A percentile compares a stretch with the other conserved stretches of the same genome.
Conservation (phyloP, 2,888 invertebrate species). For the Troglohyphantes excavatus region DNA sequence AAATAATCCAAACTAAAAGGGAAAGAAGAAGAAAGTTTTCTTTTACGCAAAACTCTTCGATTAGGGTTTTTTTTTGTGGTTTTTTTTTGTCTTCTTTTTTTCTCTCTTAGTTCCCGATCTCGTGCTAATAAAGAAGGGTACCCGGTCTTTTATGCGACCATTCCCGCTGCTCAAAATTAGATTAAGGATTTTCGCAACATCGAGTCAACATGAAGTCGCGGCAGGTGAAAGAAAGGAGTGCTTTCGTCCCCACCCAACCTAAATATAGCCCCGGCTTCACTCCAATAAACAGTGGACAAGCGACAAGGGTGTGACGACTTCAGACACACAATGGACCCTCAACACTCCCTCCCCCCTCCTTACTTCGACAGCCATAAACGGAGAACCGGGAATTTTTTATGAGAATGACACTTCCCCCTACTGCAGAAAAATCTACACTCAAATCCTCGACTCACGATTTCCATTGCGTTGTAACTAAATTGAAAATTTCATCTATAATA, state of each 20-base stretch:
- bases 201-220: conserved; percentile 73
- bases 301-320: conserved; percentile 73
- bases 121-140: conserved; percentile 73
- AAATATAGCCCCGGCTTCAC: conserved; percentile 74
- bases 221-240: conserved; percentile 72
- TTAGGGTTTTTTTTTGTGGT: conserved; percentile 40
- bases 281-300: conserved; percentile 75
- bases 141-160: conserved; percentile 73
- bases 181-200: conserved; percentile 78
- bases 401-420: conserved; percentile 7
- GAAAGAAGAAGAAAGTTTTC: conserved; percentile 61
- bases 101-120: conserved; percentile 41
- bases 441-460: conserved; percentile 16
- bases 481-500: neutral
- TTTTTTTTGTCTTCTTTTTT: conserved; percentile 15
- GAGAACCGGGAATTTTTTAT: conserved; percentile 63
- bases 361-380: conserved; percentile 49
- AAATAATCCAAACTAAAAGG: conserved; percentile 18
- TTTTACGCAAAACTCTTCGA: conserved; percentile 69
- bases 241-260: conserved; percentile 72
- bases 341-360: conserved; percentile 30
- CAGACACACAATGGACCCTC: conserved; percentile 53
- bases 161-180: conserved; percentile 74
- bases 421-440: neutral
- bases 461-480: neutral